Evolutionary conservation across 2,113 vertebrate species (phyloP).

Genomic region (Plestiodon gilberti): DNA sequence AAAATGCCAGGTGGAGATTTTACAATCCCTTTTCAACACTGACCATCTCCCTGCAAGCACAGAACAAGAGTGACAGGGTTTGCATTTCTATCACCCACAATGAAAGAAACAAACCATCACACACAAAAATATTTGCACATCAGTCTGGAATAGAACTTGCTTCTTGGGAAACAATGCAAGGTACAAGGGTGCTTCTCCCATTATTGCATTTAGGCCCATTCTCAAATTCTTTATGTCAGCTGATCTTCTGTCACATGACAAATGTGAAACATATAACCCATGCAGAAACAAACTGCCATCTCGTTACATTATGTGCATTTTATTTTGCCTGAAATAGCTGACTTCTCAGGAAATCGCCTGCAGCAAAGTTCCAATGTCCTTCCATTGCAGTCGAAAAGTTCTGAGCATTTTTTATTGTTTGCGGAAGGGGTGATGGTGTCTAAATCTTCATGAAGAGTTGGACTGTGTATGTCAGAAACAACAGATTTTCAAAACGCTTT

Average conservation of each 20-base stretch:
- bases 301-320: constrained; percentile 42
- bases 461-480: neutral
- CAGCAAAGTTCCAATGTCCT: constrained; percentile 19
- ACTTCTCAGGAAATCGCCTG: constrained; percentile 9
- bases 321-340: constrained; percentile 43
- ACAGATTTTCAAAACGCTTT: neutral
- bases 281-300: constrained; percentile 42
- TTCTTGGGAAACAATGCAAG: constrained; percentile 1
- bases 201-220: constrained; percentile 9
- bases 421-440: neutral
- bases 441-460: constrained; percentile 16
- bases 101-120: constrained; percentile 2
- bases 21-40: constrained; percentile 33
- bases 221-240: constrained; percentile 29
- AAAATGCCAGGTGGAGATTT: constrained; percentile 39
- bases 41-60: constrained; percentile 6
- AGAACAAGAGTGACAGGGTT: constrained; percentile 42
- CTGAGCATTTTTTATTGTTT: neutral
- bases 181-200: constrained; percentile 13
- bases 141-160: constrained; percentile 42
- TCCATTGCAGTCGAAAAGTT: neutral
- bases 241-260: constrained; percentile 44
- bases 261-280: constrained; percentile 46
- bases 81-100: constrained; percentile 14
- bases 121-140: constrained; percentile 37